These are phyloP conservation scores for Echinops telfairi DNA, from an alignment of 2,113 vertebrate genomes.

Conservation along the genomic window DNA sequence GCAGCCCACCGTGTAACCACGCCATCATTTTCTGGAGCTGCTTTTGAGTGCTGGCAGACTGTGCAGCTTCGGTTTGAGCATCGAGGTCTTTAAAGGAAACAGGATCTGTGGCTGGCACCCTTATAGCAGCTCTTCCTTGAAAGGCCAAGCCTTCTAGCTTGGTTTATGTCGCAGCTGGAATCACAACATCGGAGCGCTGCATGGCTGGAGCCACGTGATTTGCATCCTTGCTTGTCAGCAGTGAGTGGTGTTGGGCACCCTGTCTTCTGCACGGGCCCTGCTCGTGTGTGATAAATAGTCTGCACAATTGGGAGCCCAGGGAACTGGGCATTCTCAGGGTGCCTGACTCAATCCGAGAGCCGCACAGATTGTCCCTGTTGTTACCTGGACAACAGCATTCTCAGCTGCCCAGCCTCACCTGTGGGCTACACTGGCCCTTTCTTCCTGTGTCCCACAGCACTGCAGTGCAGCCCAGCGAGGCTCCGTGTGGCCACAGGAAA, in stretches of 20 bases:
- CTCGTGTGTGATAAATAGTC: not conserved
- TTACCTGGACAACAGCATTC: constrained; percentile 67
- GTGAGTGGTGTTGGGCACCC: not conserved
- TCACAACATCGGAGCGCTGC: not conserved
- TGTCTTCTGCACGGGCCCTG: not conserved
- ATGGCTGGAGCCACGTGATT: not conserved
- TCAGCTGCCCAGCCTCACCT: constrained; percentile 10
- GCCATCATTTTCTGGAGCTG: not conserved
- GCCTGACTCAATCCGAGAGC: not conserved
- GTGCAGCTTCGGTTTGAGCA: not conserved
- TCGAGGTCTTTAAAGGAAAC: constrained; percentile 9
- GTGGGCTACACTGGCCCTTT: constrained; percentile 59
- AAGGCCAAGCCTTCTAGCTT: constrained; percentile 14
- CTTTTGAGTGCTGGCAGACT: not conserved
- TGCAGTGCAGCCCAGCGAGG: not conserved
- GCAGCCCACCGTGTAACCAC: not conserved
- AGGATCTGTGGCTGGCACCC: not conserved
- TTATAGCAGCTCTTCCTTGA: not conserved
- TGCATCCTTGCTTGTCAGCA: not conserved
- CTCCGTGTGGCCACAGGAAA: not conserved
- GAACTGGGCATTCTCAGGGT: not conserved
- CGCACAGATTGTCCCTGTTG: not conserved
- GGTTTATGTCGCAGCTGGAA: not conserved
- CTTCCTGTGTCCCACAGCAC: not conserved
- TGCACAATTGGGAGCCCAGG: not conserved